These are phyloP conservation scores for Volucella bombylans DNA, from an alignment of 2,888 invertebrate genomes.

Conservation along the genomic window DNA sequence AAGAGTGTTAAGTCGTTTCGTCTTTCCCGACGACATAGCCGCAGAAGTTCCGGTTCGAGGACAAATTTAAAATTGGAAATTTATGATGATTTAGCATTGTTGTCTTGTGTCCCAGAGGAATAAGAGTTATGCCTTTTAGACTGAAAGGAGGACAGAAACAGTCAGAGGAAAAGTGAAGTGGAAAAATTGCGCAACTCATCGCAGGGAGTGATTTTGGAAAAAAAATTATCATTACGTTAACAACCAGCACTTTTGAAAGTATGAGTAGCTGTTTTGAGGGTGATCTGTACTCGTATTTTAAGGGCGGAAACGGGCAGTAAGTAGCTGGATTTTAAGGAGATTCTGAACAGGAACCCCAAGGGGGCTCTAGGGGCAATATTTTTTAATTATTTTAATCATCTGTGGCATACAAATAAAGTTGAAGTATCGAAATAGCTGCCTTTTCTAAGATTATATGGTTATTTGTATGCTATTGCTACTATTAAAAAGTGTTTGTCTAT, in stretches of 20 bases:
- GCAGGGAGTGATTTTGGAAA: slow-evolving; percentile 46
- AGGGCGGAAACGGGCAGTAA: too few relatives aligned
- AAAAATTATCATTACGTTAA: slow-evolving; percentile 25
- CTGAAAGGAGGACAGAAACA: neutral
- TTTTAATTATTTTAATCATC: too few relatives aligned
- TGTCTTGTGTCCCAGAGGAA: slow-evolving; percentile 15
- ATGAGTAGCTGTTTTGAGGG: too few relatives aligned
- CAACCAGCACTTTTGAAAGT: neutral
- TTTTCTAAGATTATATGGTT: too few relatives aligned
- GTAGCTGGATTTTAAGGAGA: too few relatives aligned
- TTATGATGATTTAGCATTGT: slow-evolving; percentile 69
- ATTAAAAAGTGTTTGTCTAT: too few relatives aligned
- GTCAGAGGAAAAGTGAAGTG: neutral
- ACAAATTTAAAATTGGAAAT: slow-evolving; percentile 72
- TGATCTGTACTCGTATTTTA: too few relatives aligned
- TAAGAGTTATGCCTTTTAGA: neutral
- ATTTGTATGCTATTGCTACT: too few relatives aligned
- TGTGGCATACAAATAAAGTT: too few relatives aligned
- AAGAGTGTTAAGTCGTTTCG: slow-evolving; percentile 24
- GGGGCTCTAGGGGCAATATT: too few relatives aligned
- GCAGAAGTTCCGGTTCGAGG: slow-evolving; percentile 30
- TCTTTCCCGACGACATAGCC: slow-evolving; percentile 4
- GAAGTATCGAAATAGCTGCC: too few relatives aligned
- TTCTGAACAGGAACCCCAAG: too few relatives aligned
- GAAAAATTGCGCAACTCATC: slow-evolving; percentile 40